Percentiles rank a stretch among this genome's conserved stretches.
Evolutionary conservation across 2,113 vertebrate genomes (phyloP).

Genomic region (Chaetorhynchus papuensis): DNA sequence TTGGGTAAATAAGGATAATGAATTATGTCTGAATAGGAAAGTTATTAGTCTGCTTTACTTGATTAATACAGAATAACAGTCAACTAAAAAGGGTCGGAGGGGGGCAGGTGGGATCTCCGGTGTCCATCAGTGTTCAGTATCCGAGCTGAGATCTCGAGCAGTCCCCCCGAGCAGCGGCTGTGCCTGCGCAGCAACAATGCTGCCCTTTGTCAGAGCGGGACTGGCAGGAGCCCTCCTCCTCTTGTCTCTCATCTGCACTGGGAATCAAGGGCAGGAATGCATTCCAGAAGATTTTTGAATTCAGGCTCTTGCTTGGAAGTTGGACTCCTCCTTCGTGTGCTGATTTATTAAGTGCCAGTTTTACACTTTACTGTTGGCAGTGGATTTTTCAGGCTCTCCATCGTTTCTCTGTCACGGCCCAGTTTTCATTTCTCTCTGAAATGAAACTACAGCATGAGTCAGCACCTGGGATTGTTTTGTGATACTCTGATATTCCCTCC

Average conservation of each 20-base stretch:
- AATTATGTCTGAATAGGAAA: conserved; percentile 38
- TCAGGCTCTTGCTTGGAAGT: neutral
- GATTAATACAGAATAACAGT: neutral
- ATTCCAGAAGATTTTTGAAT: neutral
- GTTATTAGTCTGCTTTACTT: conserved; percentile 33
- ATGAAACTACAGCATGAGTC: neutral
- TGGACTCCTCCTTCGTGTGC: neutral
- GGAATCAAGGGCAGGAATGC: rapidly evolving
- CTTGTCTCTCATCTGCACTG: rapidly evolving
- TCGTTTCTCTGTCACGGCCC: rapidly evolving
- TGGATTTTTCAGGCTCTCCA: neutral
- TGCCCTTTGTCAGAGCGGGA: neutral
- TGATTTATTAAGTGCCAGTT: neutral
- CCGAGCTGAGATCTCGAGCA: rapidly evolving
- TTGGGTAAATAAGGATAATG: conserved; percentile 63
- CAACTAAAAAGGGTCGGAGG: neutral
- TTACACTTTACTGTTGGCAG: neutral
- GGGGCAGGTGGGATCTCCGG: neutral
- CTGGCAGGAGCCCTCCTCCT: neutral
- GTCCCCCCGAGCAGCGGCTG: neutral
- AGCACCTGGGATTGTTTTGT: neutral
- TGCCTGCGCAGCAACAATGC: rapidly evolving
- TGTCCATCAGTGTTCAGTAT: rapidly evolving
- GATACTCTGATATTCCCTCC: neutral
- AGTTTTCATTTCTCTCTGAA: neutral